Base-by-base conservation (phyloP, 2,113 vertebrate species). In the Perccottus glenii region DNA sequence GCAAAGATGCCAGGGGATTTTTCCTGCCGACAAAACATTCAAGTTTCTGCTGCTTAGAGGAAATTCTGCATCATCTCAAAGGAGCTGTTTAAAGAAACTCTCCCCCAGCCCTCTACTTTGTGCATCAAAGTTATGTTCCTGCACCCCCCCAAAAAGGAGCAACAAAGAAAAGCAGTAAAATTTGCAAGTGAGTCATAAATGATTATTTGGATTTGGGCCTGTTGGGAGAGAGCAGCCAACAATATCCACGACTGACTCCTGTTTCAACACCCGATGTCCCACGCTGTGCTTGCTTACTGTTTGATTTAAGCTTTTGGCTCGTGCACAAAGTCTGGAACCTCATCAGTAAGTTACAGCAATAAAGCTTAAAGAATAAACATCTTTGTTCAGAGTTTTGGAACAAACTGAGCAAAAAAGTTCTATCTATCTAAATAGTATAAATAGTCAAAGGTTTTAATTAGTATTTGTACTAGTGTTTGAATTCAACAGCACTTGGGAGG, bases 11-110 rank as follows among this genome's bases (percentile, higher is more conserved):
- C 77, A 61, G 50, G 49, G 70, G 70, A 33, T 79, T 79, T 27
- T 80, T 85, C 75, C 80, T 64, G 62, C 15, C 51, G 50, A 44
- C 51, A 71, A 71, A 64, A 70, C 60, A 73, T 70, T 73, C 68
- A 69, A 36, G 65, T 51, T 38, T 45, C 58, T 70, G 65, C 53
- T 67, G 65, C 68, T 53, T 2, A 73, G 50, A 81, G 71, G 74
- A 81, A 78, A 81, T 43, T 62, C 68, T 63, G 71, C 60, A 68
- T 75, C 80, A 68, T 35, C 48, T 73, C 60, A 11, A 35, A 65
- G 38, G 59, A 69, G 56, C 47, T 55, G 70, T 63, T 68, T 72
- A 56, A 77, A 79, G 59, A 68, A 74, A 76, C 67, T 76, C 65
- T 53, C 64, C n/a, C 65, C 47, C 60, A 16, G 11, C 44, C 6